Evolutionary conservation across 2,797 vertebrate species (phyloP).

Genomic region (Hyperoplus lanceolatus): DNA sequence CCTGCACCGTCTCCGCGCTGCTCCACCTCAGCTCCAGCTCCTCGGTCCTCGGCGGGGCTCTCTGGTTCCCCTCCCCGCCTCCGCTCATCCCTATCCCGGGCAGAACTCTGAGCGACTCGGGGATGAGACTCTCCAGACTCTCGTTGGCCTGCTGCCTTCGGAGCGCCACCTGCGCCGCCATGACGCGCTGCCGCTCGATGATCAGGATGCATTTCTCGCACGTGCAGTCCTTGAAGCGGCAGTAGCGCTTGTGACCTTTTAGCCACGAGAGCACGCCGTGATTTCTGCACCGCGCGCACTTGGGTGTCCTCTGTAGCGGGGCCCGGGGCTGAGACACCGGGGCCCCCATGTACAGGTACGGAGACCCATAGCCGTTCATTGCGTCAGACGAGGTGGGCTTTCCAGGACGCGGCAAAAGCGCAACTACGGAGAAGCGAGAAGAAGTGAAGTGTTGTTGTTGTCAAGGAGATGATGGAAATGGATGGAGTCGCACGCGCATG

Average conservation of each 20-base stretch:
- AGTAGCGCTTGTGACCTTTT: conserved; percentile 97
- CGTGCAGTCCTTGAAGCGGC: conserved; percentile 98
- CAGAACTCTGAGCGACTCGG: conserved; percentile 91
- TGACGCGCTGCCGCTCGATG: conserved; percentile 96
- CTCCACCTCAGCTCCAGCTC: conserved; percentile 84
- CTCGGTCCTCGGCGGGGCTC: conserved; percentile 63
- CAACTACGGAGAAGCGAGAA: conserved; percentile 57
- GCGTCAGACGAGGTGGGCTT: conserved; percentile 55
- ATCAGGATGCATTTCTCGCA: conserved; percentile 98
- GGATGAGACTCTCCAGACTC: conserved; percentile 95
- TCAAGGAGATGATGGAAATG: conserved; percentile 66
- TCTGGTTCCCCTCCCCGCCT: conserved; percentile 71
- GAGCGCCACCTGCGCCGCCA: conserved; percentile 98
- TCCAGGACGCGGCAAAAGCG: conserved; percentile 45
- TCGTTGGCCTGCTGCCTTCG: conserved; percentile 96
- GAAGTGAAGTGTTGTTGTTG: conserved; percentile 46
- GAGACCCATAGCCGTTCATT: conserved; percentile 97
- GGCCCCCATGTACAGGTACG: conserved; percentile 96
- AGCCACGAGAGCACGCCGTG: conserved; percentile 97
- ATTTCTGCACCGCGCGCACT: conserved; percentile 96
- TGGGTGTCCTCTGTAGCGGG: conserved; percentile 94
- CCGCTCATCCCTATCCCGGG: conserved; percentile 82
- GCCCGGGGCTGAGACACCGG: conserved; percentile 94
- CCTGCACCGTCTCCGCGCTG: conserved; percentile 72
- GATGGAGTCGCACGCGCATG: conserved; percentile 71